Percentiles rank a stretch among this genome's conserved stretches.
phyloP scores from a whole-genome alignment of 2,113 vertebrate genomes.

The Leptosomus discolor region DNA sequence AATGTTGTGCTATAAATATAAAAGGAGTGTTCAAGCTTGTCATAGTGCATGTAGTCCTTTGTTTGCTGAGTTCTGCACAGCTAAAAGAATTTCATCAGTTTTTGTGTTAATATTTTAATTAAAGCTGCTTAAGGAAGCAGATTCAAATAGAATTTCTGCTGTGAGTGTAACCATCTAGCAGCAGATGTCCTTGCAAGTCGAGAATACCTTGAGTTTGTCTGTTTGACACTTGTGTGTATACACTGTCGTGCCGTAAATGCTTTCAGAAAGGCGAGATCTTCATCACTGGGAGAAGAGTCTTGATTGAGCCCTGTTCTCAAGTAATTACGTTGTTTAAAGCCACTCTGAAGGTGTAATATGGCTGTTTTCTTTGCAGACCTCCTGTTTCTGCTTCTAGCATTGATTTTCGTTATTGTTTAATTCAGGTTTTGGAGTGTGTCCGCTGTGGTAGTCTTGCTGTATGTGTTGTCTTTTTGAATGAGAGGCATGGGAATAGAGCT shows the following conservation, averaged over 20 bases:
- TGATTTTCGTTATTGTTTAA: background rate
- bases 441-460: background rate
- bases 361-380: background rate
- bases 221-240: background rate
- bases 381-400: background rate
- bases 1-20: background rate
- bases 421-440: background rate
- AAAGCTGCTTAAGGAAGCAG: background rate
- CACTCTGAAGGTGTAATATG: background rate
- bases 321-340: background rate
- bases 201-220: background rate
- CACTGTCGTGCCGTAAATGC: background rate
- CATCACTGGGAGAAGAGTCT: background rate
- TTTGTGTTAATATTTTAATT: background rate
- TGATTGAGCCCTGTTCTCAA: background rate
- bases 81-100: background rate
- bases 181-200: background rate
- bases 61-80: background rate
- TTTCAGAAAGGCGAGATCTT: background rate
- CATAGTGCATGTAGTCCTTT: background rate
- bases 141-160: background rate
- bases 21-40: background rate
- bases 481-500: background rate
- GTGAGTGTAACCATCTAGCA: background rate
- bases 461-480: background rate